Conservation (phyloP, 2,888 invertebrate genomes). For the Sturmia bella region DNA sequence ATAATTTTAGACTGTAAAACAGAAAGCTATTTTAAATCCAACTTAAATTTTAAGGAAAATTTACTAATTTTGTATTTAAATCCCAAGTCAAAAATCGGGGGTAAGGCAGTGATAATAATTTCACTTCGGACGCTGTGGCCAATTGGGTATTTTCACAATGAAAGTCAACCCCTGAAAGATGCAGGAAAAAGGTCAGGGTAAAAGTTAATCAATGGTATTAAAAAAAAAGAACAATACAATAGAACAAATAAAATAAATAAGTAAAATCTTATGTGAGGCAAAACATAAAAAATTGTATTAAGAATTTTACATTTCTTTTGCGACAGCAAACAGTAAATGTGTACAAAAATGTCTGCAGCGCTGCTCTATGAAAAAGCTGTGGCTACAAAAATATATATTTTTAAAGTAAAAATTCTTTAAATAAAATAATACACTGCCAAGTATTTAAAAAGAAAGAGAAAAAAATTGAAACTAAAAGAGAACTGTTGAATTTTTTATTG, state of each 20-base stretch:
- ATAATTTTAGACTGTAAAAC: too few species aligned
- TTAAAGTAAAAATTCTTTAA: slow-evolving; percentile 32
- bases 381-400: slow-evolving; percentile 6
- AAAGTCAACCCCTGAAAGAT: too few species aligned
- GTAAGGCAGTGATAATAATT: too few species aligned
- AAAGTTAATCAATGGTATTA: slow-evolving; percentile 1
- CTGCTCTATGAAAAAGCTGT: not conserved
- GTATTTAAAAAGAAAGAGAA: not conserved
- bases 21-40: too few species aligned
- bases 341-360: not conserved
- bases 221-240: slow-evolving; percentile 2
- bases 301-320: not conserved
- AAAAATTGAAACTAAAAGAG: slow-evolving; percentile 1
- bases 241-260: not conserved
- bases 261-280: not conserved
- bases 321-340: not conserved
- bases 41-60: too few species aligned
- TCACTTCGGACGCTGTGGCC: too few species aligned
- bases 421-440: slow-evolving; percentile 1
- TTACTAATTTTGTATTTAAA: too few species aligned
- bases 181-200: slow-evolving; percentile 43
- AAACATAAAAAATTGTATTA: not conserved
- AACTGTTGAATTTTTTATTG: slow-evolving; percentile 32
- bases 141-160: too few species aligned
- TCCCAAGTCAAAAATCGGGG: too few species aligned